phyloP scores from a whole-genome alignment of 2,113 vertebrate genomes.

The Panthera leo region DNA sequence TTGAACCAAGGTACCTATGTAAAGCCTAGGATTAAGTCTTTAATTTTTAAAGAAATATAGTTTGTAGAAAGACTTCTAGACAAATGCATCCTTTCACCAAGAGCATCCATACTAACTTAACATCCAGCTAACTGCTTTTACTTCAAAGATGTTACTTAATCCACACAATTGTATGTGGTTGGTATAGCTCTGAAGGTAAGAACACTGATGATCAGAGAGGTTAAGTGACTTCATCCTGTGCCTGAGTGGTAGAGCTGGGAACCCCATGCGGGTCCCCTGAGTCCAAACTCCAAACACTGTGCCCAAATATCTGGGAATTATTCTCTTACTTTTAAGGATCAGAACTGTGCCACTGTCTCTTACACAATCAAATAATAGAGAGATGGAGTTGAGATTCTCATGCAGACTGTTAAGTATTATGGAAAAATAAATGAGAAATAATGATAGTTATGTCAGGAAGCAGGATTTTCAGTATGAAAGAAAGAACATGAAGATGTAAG shows the following conservation, averaged over 20 bases:
- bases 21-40: neutral
- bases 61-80: neutral
- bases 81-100: neutral
- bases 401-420: no score
- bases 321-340: neutral
- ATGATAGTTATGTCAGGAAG: neutral
- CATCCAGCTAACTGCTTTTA: neutral
- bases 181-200: neutral
- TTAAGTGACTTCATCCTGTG: neutral
- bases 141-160: neutral
- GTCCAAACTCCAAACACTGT: neutral
- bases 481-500: neutral
- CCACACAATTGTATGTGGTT: neutral
- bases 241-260: no score
- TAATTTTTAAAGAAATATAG: neutral
- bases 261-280: neutral
- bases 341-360: neutral
- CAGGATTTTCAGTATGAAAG: neutral
- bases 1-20: neutral
- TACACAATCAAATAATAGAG: neutral
- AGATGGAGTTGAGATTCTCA: neutral
- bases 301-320: neutral
- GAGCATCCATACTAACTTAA: neutral
- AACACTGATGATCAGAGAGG: neutral
- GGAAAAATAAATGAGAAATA: neutral